phyloP scores from a whole-genome alignment of 2,113 vertebrate species.

The Rhizomys pruinosus region DNA sequence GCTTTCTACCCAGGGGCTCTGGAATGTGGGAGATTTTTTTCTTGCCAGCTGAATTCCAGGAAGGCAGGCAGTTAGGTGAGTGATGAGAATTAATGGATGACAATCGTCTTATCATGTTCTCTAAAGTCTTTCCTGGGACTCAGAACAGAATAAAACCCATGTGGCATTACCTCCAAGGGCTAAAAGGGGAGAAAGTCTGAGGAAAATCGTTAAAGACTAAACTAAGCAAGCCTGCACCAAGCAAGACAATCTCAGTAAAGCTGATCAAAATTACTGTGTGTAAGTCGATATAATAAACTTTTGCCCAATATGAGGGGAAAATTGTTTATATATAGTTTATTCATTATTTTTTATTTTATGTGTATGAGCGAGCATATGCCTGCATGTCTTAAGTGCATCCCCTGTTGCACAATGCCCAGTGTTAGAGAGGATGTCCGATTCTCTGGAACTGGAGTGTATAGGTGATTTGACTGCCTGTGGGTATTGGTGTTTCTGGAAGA shows the following conservation, averaged over 20 bases:
- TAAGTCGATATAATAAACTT: background rate
- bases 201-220: constrained; percentile 23
- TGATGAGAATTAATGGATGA: background rate
- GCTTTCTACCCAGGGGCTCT: background rate
- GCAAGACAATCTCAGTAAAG: background rate
- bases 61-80: background rate
- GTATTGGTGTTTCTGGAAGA: too few species aligned
- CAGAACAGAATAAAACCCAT: constrained; percentile 29
- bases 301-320: background rate
- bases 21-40: background rate
- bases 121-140: constrained; percentile 14
- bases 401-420: too few species aligned
- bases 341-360: too few species aligned
- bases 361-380: too few species aligned
- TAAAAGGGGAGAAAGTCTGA: background rate
- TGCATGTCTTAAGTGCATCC: too few species aligned
- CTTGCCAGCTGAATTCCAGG: background rate
- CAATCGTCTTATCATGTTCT: background rate
- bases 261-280: background rate
- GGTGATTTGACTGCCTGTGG: too few species aligned
- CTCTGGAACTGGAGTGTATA: too few species aligned
- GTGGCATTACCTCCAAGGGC: background rate
- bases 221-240: constrained; percentile 18
- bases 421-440: too few species aligned
- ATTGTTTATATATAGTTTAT: too few species aligned